phyloP scores from a whole-genome alignment of 1,140 invertebrate species.

The Zaprionus davidi region DNA sequence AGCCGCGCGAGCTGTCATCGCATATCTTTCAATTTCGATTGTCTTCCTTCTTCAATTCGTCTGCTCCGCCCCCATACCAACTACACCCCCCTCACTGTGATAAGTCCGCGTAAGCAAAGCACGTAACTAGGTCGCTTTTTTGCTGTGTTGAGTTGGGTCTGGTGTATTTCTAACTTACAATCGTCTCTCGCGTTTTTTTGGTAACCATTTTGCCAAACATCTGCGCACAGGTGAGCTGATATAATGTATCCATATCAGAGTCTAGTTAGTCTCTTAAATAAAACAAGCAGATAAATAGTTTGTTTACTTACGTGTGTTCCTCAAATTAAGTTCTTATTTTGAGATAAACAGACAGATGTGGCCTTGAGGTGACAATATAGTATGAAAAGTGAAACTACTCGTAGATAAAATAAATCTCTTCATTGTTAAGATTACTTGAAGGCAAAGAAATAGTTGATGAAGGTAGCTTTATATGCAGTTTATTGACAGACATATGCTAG shows the following conservation, averaged over 20 bases:
- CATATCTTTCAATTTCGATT: slow-evolving; percentile 46
- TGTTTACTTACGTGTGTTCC: neutral
- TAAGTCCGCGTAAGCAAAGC: slow-evolving; percentile 32
- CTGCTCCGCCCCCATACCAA: neutral
- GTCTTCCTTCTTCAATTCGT: slow-evolving; percentile 26
- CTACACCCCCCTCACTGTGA: neutral
- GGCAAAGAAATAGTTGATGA: neutral
- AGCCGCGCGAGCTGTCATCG: slow-evolving; percentile 29
- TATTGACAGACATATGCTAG: too few relatives aligned
- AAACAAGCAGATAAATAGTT: neutral
- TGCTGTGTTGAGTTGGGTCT: slow-evolving; percentile 1
- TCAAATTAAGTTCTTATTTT: neutral
- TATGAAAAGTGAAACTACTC: neutral
- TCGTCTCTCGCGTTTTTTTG: slow-evolving; percentile 5
- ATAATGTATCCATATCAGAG: neutral
- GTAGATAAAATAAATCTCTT: neutral
- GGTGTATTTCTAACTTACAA: neutral
- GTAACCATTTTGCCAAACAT: neutral
- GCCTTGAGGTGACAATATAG: neutral
- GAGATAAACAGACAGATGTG: neutral
- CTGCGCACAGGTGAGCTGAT: neutral
- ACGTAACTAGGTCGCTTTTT: slow-evolving; percentile 16
- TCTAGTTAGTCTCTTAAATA: neutral
- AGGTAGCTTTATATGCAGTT: too few relatives aligned
- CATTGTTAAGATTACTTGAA: neutral